A percentile compares a stretch with the other conserved stretches of the same genome.
Evolutionary conservation across 1,140 invertebrate genomes (phyloP).

Genomic region (Aricia agestis): DNA sequence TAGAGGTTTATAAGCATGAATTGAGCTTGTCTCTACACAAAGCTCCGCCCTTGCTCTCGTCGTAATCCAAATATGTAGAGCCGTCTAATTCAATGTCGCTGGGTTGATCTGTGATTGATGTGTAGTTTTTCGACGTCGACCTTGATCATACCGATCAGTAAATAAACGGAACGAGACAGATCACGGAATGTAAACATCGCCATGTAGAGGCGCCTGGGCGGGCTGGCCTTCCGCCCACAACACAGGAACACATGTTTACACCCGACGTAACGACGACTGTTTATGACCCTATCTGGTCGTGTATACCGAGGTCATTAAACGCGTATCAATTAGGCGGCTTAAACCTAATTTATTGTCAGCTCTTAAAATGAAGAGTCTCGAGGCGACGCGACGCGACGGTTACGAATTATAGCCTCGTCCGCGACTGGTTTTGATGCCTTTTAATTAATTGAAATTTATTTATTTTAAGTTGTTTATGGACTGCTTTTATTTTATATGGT

Average conservation of each 20-base stretch:
- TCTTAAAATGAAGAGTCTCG: background rate
- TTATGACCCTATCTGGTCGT: conserved; percentile 23
- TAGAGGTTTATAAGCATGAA: no score
- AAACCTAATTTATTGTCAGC: conserved; percentile 9
- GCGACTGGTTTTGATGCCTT: background rate
- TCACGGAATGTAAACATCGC: conserved; percentile 52
- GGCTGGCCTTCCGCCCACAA: conserved; percentile 56
- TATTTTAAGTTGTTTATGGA: background rate
- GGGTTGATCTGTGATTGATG: conserved; percentile 5
- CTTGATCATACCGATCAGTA: background rate
- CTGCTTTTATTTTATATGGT: background rate
- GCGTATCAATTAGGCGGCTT: conserved; percentile 6
- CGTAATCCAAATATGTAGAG: background rate
- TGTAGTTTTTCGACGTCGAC: background rate
- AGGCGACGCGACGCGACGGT: no score
- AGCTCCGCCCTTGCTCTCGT: no score
- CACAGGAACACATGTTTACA: conserved; percentile 62
- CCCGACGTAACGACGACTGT: conserved; percentile 34
- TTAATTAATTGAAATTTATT: conserved; percentile 4
- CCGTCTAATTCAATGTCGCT: conserved; percentile 2
- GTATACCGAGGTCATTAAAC: conserved; percentile 13
- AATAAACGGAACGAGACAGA: conserved; percentile 33
- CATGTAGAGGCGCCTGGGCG: conserved; percentile 31
- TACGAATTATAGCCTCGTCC: background rate
- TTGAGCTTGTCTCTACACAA: no score